phyloP scores from a whole-genome alignment of 2,113 vertebrate species.

The Phylloscopus trochiloides region DNA sequence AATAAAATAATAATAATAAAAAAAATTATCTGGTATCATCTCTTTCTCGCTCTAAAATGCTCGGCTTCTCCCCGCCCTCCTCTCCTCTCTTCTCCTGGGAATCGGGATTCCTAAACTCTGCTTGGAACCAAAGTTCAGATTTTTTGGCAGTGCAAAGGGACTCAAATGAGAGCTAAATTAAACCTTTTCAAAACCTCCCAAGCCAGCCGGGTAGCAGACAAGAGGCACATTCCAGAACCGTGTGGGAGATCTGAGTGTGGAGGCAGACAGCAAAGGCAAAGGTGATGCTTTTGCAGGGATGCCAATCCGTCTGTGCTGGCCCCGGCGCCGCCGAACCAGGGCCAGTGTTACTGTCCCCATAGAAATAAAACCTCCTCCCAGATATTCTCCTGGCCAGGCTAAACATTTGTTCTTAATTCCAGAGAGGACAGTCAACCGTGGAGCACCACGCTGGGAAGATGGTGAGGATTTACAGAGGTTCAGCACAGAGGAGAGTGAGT shows the following conservation, averaged over 20 bases:
- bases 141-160: constrained; percentile 34
- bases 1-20: too few relatives aligned
- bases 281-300: constrained; percentile 38
- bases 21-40: not conserved
- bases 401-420: not conserved
- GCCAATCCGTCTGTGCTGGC: not conserved
- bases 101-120: constrained; percentile 28
- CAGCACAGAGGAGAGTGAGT: not conserved
- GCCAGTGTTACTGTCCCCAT: not conserved
- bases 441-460: not conserved
- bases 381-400: not conserved
- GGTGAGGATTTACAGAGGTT: not conserved
- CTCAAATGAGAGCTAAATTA: constrained; percentile 54
- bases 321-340: accelerated
- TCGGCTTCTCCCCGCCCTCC: not conserved
- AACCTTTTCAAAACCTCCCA: constrained; percentile 46
- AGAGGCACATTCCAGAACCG: constrained; percentile 52
- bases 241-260: constrained; percentile 31
- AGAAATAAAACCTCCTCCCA: not conserved
- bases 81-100: constrained; percentile 32
- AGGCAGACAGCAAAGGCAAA: constrained; percentile 49
- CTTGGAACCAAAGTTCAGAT: constrained; percentile 48
- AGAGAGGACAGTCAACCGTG: not conserved
- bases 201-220: constrained; percentile 43
- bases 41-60: not conserved